These are phyloP conservation scores for Chrysemys picta DNA, from an alignment of 2,113 vertebrate species.

Conservation along the genomic window DNA sequence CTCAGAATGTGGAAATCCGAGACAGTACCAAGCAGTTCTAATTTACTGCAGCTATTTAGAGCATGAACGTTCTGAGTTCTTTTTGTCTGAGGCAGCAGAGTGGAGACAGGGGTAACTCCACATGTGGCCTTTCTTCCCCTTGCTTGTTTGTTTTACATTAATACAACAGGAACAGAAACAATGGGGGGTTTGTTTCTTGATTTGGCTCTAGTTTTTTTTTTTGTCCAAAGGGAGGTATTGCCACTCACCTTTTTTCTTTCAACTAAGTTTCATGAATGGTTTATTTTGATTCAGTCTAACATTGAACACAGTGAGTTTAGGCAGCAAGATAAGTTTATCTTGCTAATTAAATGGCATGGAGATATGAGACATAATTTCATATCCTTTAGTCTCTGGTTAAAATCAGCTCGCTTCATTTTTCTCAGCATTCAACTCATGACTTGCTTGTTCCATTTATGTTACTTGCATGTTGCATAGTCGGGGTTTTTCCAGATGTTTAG, in stretches of 20 bases:
- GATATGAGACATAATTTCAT: background rate
- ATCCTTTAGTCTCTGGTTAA: background rate
- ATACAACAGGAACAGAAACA: background rate
- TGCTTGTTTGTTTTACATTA: background rate
- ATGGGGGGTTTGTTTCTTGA: background rate
- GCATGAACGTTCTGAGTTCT: background rate
- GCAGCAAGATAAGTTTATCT: constrained; percentile 23
- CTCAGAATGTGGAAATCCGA: background rate
- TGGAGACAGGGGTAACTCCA: background rate
- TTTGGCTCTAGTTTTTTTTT: constrained; percentile 23
- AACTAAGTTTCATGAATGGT: constrained; percentile 42
- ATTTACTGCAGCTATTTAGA: background rate
- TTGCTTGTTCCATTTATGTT: background rate
- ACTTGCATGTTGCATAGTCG: background rate
- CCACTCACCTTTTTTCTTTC: constrained; percentile 28
- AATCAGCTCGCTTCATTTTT: background rate
- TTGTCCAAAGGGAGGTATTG: constrained; percentile 41
- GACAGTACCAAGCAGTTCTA: background rate
- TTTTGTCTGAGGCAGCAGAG: background rate
- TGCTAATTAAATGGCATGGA: constrained; percentile 33
- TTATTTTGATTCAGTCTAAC: constrained; percentile 26
- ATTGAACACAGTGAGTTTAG: constrained; percentile 38
- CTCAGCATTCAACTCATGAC: background rate
- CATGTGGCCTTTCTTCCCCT: background rate
- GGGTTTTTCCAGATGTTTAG: background rate